Percentiles rank a stretch among this genome's conserved stretches.
phyloP scores from a whole-genome alignment of 2,888 invertebrate genomes.

The Lamproptera curius region DNA sequence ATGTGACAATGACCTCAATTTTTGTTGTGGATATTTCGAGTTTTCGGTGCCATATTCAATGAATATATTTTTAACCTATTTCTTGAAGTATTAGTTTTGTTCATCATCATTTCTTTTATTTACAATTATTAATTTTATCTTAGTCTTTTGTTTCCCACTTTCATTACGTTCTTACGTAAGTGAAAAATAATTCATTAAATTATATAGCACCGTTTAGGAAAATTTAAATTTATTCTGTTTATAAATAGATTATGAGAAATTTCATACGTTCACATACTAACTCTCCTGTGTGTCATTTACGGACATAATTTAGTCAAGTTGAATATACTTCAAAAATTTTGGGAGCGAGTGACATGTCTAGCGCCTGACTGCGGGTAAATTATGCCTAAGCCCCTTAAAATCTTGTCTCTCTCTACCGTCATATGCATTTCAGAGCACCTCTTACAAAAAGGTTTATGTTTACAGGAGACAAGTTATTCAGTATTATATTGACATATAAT shows the following conservation, averaged over 20 bases:
- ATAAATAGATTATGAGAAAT: neutral
- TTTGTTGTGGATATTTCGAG: neutral
- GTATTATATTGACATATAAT: too few relatives aligned
- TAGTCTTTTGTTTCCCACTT: neutral
- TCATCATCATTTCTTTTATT: neutral
- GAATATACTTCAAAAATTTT: neutral
- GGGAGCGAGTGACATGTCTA: neutral
- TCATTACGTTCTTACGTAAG: neutral
- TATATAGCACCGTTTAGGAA: neutral
- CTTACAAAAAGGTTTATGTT: too few relatives aligned
- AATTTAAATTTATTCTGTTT: too few relatives aligned
- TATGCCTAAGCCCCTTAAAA: neutral
- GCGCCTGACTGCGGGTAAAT: slow-evolving; percentile 7
- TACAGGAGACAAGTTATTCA: too few relatives aligned
- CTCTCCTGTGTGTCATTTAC: slow-evolving; percentile 3
- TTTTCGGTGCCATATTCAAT: too few relatives aligned
- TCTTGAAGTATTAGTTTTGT: too few relatives aligned
- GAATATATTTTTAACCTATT: too few relatives aligned
- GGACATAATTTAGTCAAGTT: slow-evolving; percentile 1
- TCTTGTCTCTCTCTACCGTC: too few relatives aligned
- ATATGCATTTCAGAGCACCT: too few relatives aligned
- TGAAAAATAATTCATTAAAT: neutral
- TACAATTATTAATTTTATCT: too few relatives aligned
- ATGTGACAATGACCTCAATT: neutral
- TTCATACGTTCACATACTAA: neutral